phyloP scores from a whole-genome alignment of 2,888 invertebrate species.

The Agriotes lineatus region DNA sequence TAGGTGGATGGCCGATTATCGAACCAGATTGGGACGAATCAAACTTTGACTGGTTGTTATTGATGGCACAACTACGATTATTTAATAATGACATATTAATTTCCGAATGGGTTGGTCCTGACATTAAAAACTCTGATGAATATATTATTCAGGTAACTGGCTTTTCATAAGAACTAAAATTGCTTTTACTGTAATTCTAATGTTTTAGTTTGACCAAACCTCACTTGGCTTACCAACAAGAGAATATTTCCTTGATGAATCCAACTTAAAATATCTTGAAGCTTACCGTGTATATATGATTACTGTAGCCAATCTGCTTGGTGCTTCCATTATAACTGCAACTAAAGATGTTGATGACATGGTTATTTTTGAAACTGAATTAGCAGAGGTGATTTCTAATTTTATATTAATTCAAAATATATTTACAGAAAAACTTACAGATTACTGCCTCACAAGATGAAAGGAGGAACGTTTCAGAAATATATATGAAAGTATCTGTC shows the following conservation, averaged over 20 bases:
- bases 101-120: constrained; percentile 91
- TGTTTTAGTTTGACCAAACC: constrained; percentile 86
- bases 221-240: constrained; percentile 82
- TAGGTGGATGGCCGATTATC: constrained; percentile 93
- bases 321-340: constrained; percentile 75
- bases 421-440: too few relatives aligned
- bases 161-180: not conserved
- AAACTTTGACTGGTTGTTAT: constrained; percentile 78
- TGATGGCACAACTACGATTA: constrained; percentile 80
- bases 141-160: constrained; percentile 81
- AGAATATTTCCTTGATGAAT: constrained; percentile 80
- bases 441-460: constrained; percentile 85
- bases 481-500: constrained; percentile 85
- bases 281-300: constrained; percentile 86
- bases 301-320: constrained; percentile 79
- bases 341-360: constrained; percentile 77
- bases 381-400: constrained; percentile 68
- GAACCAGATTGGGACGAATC: constrained; percentile 74
- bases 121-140: constrained; percentile 92
- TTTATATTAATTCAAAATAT: too few relatives aligned
- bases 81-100: constrained; percentile 90
- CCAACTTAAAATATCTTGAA: constrained; percentile 75
- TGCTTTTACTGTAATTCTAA: too few relatives aligned
- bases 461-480: constrained; percentile 84
- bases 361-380: constrained; percentile 82